Percentiles rank a stretch among this genome's conserved stretches.
These are phyloP conservation scores for Paramormyrops hopkinsi DNA, from an alignment of 2,797 vertebrate species.

Conservation along the genomic window DNA sequence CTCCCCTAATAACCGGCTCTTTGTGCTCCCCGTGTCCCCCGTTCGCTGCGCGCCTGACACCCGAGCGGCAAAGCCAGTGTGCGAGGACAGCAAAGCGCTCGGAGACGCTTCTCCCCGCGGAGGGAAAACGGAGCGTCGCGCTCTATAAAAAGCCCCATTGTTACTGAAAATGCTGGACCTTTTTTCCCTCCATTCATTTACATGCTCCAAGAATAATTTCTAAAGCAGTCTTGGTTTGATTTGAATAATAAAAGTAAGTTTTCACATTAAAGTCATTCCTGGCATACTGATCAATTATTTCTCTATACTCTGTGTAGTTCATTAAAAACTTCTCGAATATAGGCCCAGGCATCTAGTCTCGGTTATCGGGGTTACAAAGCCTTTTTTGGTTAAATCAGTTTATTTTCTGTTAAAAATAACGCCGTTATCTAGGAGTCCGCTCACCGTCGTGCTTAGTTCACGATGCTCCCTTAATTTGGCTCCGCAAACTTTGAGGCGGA, in stretches of 20 bases:
- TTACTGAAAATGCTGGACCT: slow-evolving; percentile 6
- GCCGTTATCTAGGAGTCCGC: not conserved
- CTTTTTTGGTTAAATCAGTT: not conserved
- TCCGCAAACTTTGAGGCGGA: not conserved
- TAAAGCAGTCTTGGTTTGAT: not conserved
- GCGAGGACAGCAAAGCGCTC: not conserved
- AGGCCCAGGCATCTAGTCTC: not conserved
- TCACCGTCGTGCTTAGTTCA: not conserved
- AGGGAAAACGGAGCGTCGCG: not conserved
- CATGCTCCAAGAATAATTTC: not conserved
- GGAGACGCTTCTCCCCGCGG: not conserved
- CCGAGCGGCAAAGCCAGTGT: not conserved
- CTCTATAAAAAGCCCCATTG: slow-evolving; percentile 8
- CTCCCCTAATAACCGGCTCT: not conserved
- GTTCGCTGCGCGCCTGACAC: not conserved
- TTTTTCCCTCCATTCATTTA: not conserved
- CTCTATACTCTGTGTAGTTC: not conserved
- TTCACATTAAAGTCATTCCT: not conserved
- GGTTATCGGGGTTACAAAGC: not conserved
- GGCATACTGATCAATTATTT: not conserved
- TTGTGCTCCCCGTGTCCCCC: slow-evolving; percentile 5
- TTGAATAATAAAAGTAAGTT: not conserved
- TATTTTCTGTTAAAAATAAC: not conserved
- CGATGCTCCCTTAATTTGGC: not conserved
- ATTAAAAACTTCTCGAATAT: not conserved